phyloP scores from a whole-genome alignment of 1,140 invertebrate species.

The Muscidifurax raptorellus region DNA sequence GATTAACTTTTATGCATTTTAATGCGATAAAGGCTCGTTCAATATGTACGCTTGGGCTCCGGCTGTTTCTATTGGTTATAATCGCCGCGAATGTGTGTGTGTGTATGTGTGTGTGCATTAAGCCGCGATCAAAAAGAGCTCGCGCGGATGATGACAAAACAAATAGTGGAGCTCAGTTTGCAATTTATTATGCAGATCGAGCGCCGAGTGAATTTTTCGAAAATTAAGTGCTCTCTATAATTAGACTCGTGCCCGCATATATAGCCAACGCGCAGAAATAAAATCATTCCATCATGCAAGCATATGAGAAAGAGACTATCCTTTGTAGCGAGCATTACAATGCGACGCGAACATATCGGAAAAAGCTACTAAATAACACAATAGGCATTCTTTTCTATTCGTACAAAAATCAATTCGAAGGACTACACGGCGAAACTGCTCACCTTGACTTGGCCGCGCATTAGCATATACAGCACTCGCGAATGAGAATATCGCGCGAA shows the following conservation, averaged over 20 bases:
- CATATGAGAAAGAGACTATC: neutral
- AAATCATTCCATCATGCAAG: neutral
- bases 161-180: neutral
- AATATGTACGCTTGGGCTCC: neutral
- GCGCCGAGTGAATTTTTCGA: neutral
- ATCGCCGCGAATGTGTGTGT: neutral
- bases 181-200: neutral
- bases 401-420: neutral
- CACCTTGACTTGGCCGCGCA: neutral
- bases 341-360: slow-evolving; percentile 2
- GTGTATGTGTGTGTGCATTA: neutral
- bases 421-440: neutral
- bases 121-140: neutral
- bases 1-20: slow-evolving; percentile 50
- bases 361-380: slow-evolving; percentile 6
- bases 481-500: neutral
- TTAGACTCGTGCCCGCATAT: neutral
- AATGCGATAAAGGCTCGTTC: slow-evolving; percentile 40
- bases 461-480: slow-evolving; percentile 13
- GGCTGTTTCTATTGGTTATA: neutral
- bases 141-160: neutral
- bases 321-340: slow-evolving; percentile 6
- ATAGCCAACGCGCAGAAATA: neutral
- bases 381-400: slow-evolving; percentile 1
- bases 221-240: neutral